phyloP scores from a whole-genome alignment of 2,113 vertebrate genomes.

The Xenopus tropicalis region UCB_Xtro_10.0 CM004447.2:5061001-5061500 shows the following conservation, averaged over 20 bases:
- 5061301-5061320: too few relatives aligned
- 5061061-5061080: conserved; percentile 28
- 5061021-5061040: conserved; percentile 38
- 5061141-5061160: conserved; percentile 8
- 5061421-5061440: too few relatives aligned
- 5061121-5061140: conserved; percentile 8
- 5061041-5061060: conserved; percentile 17
- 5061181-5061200: conserved; percentile 30
- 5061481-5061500: too few relatives aligned
- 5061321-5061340: too few relatives aligned
- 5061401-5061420: too few relatives aligned
- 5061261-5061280: too few relatives aligned
- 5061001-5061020: conserved; percentile 20
- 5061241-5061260: conserved; percentile 4
- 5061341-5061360: too few relatives aligned
- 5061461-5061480: too few relatives aligned
- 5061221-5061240: conserved; percentile 22
- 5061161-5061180: conserved; percentile 22
- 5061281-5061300: too few relatives aligned
- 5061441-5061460: too few relatives aligned
- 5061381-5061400: too few relatives aligned
- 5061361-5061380: too few relatives aligned
- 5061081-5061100: conserved; percentile 30
- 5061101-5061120: conserved; percentile 15
- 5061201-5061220: conserved; percentile 2